Conservation (phyloP, 2,113 vertebrate species). For the Paedocypris sp. region DNA sequence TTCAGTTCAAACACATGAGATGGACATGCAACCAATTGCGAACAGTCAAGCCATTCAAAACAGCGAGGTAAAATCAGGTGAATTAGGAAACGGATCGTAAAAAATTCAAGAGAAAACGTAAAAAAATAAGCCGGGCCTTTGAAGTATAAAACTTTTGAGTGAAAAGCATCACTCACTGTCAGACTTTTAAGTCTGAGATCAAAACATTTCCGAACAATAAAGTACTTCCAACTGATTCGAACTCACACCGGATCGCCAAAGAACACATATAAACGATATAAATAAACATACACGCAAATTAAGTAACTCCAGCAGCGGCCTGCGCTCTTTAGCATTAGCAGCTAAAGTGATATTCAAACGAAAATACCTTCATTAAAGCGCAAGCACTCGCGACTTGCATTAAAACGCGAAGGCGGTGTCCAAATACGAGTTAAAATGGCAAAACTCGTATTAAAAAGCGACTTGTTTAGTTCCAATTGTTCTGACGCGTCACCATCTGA, state of each 20-base stretch:
- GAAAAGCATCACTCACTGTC: neutral
- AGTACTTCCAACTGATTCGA: neutral
- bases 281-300: neutral
- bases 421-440: neutral
- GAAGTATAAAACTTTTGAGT: no score
- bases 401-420: neutral
- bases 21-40: neutral
- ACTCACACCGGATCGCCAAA: neutral
- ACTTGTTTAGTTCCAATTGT: neutral
- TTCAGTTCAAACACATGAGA: neutral
- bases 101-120: neutral
- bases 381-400: neutral
- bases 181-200: neutral
- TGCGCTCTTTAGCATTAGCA: slow-evolving; percentile 17
- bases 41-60: neutral
- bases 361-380: neutral
- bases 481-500: slow-evolving; percentile 15
- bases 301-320: slow-evolving; percentile 5
- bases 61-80: neutral
- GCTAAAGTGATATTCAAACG: neutral
- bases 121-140: neutral
- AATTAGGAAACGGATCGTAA: neutral
- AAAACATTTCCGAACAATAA: neutral
- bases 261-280: neutral
- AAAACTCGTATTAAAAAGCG: neutral